Evolutionary conservation across 2,113 vertebrate species (phyloP), one percentile per base, ranked within the genome.

Genomic region (Pygathrix nemaeus): DNA sequence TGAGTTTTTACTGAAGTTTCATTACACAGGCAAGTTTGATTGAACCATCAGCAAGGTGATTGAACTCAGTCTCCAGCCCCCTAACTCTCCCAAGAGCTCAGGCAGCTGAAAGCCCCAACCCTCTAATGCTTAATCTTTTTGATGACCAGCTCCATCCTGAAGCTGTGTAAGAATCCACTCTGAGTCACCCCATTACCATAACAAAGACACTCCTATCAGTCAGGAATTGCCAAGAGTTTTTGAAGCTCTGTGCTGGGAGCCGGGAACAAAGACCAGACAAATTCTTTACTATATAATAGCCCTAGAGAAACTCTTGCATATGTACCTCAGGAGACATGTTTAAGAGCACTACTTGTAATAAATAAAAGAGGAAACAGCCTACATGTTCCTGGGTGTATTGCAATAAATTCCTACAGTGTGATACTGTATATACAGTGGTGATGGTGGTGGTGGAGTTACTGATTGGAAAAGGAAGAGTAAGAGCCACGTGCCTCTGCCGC

Each of bases 381-480:
- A 32, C n/a, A 13, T 8, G 38, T 61, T 35, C 30, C 17, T 76
- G 35, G n/a, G 32, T 43, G 6, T 50, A 66, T 35, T 35, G 35
- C 55, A 66, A 64, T 50, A 59, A 52, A 38, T 70, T 32, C 57
- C 12, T 20, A 57, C 5, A 57, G 8, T 32, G 13, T 4, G 52
- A 45, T 18, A 30, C 3, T 35, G 3, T 11, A 35, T 18, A 45
- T 1, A 18, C 2, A 10, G 32, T 1, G 8, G 25, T 18, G 23
- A 25, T 6, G 5, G 16, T 14, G 23, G 38, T 9, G 18, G 23
- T 27, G 83, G 40, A 64, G 10, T 55, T 55, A 30, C 0, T 40
- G 16, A 66, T 12, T 82, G 27, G 6, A 70, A 72, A 70, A n/a
- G 21, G 20, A 50, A 81, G 0, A 32, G 20, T 81, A 40, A n/a